These are phyloP conservation scores for Catotricha subobsoleta DNA, from an alignment of 2,888 invertebrate genomes.

Conservation along the genomic window DNA sequence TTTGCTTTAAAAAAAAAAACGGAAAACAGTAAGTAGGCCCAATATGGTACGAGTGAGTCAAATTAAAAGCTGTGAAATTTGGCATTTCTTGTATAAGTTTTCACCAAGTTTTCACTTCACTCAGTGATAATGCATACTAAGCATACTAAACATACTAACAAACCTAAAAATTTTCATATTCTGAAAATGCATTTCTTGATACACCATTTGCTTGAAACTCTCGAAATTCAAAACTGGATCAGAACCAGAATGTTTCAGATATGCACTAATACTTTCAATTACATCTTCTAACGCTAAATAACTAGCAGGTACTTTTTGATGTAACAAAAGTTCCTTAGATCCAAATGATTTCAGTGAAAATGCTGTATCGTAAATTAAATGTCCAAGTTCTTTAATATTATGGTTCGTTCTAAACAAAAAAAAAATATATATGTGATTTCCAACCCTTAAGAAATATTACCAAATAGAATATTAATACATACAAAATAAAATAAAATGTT, in stretches of 20 bases:
- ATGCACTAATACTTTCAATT: conserved; percentile 60
- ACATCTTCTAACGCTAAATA: conserved; percentile 91
- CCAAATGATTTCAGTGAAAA: conserved; percentile 81
- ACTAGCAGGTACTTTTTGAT: conserved; percentile 89
- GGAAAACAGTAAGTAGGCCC: no score
- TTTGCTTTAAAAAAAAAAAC: no score
- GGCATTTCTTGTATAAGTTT: no score
- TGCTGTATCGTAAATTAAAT: conserved; percentile 83
- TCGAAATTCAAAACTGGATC: conserved; percentile 76
- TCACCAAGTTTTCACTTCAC: no score
- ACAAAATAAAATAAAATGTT: background rate
- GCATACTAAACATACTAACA: background rate
- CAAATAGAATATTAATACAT: background rate
- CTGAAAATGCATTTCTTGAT: conserved; percentile 28
- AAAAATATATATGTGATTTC: no score
- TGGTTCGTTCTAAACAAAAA: conserved; percentile 58
- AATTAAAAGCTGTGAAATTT: no score
- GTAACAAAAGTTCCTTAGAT: conserved; percentile 74
- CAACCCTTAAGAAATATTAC: background rate
- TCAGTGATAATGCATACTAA: background rate
- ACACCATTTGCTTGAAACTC: conserved; percentile 39
- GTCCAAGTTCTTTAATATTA: conserved; percentile 76
- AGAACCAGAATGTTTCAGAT: conserved; percentile 43
- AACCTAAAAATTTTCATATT: conserved; percentile 16
- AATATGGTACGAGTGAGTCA: no score